Conservation (phyloP, 2,113 vertebrate genomes). For the Cynoglossus semilaevis region DNA sequence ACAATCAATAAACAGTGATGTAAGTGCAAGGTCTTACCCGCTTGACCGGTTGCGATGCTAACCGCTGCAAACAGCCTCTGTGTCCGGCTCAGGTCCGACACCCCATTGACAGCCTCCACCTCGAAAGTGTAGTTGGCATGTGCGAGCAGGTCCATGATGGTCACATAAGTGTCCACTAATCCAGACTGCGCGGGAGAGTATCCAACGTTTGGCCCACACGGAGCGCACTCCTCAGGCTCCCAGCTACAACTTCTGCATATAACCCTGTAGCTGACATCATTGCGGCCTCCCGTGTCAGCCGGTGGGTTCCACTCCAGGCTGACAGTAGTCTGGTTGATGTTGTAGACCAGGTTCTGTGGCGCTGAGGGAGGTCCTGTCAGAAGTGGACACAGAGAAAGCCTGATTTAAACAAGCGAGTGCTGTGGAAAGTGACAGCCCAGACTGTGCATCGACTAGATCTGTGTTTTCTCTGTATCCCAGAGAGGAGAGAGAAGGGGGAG, state of each 20-base stretch:
- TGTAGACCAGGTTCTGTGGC: slow-evolving; percentile 98
- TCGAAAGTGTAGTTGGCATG: slow-evolving; percentile 98
- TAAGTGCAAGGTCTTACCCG: slow-evolving; percentile 80
- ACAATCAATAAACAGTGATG: neutral
- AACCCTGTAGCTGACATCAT: slow-evolving; percentile 94
- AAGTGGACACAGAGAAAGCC: slow-evolving; percentile 47
- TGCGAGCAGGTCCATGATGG: slow-evolving; percentile 90
- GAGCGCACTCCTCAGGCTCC: slow-evolving; percentile 94
- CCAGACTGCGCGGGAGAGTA: slow-evolving; percentile 91
- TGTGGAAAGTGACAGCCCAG: slow-evolving; percentile 42
- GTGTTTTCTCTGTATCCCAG: slow-evolving; percentile 48
- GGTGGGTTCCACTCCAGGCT: slow-evolving; percentile 96
- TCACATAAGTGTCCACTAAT: slow-evolving; percentile 92
- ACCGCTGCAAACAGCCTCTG: slow-evolving; percentile 97
- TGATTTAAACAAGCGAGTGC: slow-evolving; percentile 46
- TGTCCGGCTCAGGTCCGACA: slow-evolving; percentile 93
- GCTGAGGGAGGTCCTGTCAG: slow-evolving; percentile 92
- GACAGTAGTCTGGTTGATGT: slow-evolving; percentile 98
- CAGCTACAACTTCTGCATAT: slow-evolving; percentile 93
- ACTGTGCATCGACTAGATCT: slow-evolving; percentile 58
- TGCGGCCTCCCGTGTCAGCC: slow-evolving; percentile 90
- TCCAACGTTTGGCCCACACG: slow-evolving; percentile 91
- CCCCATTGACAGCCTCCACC: slow-evolving; percentile 97
- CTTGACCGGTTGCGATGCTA: slow-evolving; percentile 95
- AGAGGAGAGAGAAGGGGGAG: neutral